Conservation (phyloP, 2,888 invertebrate genomes). For the Selenia dentaria region DNA sequence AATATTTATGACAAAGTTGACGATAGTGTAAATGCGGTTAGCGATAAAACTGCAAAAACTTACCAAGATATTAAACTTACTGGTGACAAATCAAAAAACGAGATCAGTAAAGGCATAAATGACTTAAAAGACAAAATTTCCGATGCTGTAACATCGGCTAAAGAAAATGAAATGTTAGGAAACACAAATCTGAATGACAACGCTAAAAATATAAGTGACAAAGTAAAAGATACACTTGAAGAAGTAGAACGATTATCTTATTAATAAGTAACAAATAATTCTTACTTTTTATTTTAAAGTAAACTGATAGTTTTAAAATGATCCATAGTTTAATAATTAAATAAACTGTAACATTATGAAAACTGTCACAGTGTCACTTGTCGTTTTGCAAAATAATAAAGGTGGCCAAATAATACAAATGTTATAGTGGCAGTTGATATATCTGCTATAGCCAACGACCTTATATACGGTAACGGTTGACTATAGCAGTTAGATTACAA, state of each 20-base stretch:
- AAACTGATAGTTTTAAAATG: too few species aligned
- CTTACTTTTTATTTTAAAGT: too few species aligned
- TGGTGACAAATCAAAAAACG: constrained; percentile 3
- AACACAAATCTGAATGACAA: constrained; percentile 1
- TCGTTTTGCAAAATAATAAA: too few species aligned
- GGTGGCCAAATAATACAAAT: too few species aligned
- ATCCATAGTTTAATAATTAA: too few species aligned
- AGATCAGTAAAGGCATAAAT: neutral
- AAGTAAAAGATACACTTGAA: constrained; percentile 1
- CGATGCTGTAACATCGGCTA: constrained; percentile 15
- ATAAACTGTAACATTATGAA: too few species aligned
- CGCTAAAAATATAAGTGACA: neutral
- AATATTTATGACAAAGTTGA: constrained; percentile 27
- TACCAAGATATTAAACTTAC: constrained; percentile 1
- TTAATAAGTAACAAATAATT: too few species aligned
- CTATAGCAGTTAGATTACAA: too few species aligned
- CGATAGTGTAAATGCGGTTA: constrained; percentile 6
- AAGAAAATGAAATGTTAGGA: constrained; percentile 19
- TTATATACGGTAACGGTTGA: too few species aligned
- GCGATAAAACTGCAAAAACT: constrained; percentile 6
- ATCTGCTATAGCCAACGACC: too few species aligned
- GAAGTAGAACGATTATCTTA: neutral
- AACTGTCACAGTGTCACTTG: too few species aligned
- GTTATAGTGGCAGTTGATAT: too few species aligned
- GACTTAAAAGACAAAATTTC: constrained; percentile 10